phyloP scores from a whole-genome alignment of 2,797 vertebrate species.

The Sebastes nivosus region DNA sequence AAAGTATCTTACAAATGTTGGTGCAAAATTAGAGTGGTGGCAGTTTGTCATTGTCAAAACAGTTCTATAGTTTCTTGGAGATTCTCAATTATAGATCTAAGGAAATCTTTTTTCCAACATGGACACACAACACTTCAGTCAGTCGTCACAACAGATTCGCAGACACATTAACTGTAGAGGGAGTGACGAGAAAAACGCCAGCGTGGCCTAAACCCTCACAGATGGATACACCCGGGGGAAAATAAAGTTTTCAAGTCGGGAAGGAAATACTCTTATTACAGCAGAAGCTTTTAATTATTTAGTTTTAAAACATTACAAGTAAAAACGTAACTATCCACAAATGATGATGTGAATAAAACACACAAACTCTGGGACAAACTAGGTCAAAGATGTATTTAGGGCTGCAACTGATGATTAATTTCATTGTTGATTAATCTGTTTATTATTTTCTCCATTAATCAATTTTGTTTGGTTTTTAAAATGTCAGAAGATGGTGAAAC shows the following conservation, averaged over 20 bases:
- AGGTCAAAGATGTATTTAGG: background rate
- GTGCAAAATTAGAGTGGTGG: background rate
- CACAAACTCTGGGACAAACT: background rate
- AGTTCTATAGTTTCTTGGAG: background rate
- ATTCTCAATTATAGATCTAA: background rate
- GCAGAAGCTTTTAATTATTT: background rate
- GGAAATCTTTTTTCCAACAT: background rate
- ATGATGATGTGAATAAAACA: background rate
- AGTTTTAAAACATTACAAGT: background rate
- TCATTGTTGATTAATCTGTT: background rate
- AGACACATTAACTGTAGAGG: constrained; percentile 5
- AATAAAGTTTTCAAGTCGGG: constrained; percentile 7
- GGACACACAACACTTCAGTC: background rate
- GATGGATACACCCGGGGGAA: background rate
- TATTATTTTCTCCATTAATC: background rate
- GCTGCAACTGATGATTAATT: background rate
- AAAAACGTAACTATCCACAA: background rate
- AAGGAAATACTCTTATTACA: background rate
- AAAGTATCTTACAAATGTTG: constrained; percentile 3
- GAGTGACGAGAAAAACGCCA: background rate
- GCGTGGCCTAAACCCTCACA: constrained; percentile 5
- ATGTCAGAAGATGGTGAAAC: too few species aligned
- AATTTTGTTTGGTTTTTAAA: too few species aligned
- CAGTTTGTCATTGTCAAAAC: constrained; percentile 11
- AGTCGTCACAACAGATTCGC: background rate